Evolutionary conservation across 2,113 vertebrate species (phyloP), one percentile per base, ranked within the genome.

Genomic region (Boleophthalmus pectinirostris): DNA sequence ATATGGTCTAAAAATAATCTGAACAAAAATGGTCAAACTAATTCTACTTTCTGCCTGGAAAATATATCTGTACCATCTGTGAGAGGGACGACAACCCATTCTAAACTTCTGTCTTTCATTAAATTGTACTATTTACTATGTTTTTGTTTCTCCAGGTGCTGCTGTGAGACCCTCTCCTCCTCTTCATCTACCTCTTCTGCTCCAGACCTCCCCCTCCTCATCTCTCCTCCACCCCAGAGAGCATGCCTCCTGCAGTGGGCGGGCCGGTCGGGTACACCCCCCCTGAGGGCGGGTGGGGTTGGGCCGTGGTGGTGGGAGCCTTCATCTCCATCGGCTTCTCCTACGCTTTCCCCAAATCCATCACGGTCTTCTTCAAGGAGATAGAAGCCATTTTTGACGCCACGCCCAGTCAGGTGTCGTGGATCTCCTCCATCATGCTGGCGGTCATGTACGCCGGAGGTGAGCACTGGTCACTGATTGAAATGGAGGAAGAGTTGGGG

Each of bases 311-410:
- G 24, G 46, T 92, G 0, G 97, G 96, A 21, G 96, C 97, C 78
- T 98, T 99, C 89, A 96, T 99, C 89, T 98, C 96, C 72, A 99
- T 99, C 0, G 97, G 97, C 66, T 99, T 98, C 91, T 99, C 97
- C 69, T 99, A 98, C 0, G 97, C 97, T 35, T 99, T 98, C 89
- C 95, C 97, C 72, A 99, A 99, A 75, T 98, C 97, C 74, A 99
- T 98, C 91, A 99, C 97, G 0, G 97, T 99, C 61, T 98, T 99
- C 92, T 99, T 98, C 92, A 99, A 98, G 85, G 97, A 99, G 74
- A 98, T 98, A 0, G 96, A 98, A 89, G 77, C 85, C 29, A 97
- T 98, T 90, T 99, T 99, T 75, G 56, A 90, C 0, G 96, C 95
- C 0, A 95, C 95, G 3, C 96, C 95, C 78, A 98, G 96, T 67